phyloP scores from a whole-genome alignment of 2,113 vertebrate species.

The Heterocephalus glaber region DNA sequence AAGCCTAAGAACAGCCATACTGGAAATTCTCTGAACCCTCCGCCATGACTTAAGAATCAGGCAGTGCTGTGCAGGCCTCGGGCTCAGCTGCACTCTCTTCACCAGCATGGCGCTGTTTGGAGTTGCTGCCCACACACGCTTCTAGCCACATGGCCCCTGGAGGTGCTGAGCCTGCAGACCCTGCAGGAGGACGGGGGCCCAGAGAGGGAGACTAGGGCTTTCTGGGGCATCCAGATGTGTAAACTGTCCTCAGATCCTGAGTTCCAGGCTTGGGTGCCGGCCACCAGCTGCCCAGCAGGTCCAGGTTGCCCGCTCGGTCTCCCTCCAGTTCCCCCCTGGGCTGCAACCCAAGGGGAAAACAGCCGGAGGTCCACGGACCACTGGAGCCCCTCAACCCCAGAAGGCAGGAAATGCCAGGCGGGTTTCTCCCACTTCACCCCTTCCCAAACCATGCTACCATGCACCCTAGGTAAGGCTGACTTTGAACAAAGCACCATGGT shows the following conservation, averaged over 20 bases:
- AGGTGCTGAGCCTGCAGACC: not conserved
- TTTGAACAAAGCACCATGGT: not conserved
- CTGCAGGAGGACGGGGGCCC: not conserved
- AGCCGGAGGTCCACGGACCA: not conserved
- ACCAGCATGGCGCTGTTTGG: not conserved
- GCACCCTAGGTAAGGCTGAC: not conserved
- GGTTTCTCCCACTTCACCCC: not conserved
- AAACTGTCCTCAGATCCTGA: not conserved
- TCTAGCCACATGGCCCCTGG: not conserved
- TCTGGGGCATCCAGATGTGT: not conserved
- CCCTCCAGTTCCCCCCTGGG: not conserved
- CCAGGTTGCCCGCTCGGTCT: not conserved
- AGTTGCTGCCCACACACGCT: too few relatives aligned
- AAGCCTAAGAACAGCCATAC: not conserved
- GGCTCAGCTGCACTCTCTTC: not conserved
- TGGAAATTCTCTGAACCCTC: not conserved
- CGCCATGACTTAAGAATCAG: rapidly evolving
- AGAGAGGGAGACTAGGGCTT: not conserved
- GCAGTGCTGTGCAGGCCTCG: not conserved
- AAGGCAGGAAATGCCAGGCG: not conserved
- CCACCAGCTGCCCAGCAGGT: not conserved
- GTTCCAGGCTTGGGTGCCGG: not conserved
- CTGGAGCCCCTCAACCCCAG: not conserved
- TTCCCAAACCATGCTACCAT: not conserved
- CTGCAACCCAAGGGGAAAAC: not conserved